Evolutionary conservation across 2,113 vertebrate genomes (phyloP), one percentile per base, ranked within the genome.

Genomic region (Microcebus tavaratra): DNA sequence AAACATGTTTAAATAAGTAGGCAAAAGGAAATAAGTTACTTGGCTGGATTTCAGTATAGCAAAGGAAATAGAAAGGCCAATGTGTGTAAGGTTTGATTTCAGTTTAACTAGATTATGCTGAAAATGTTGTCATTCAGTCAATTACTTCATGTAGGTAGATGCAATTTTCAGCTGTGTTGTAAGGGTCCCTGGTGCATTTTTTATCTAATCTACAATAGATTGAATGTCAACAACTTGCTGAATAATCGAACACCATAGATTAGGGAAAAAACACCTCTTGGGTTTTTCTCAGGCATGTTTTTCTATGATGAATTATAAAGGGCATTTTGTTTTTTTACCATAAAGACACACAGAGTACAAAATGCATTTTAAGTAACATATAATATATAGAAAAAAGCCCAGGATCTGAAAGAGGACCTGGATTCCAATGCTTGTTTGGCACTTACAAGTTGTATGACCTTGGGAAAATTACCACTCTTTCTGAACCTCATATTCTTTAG

Each of bases 41-140:
- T 97, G 76, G 4, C 61, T 97, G 15, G 34, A 25, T 80, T 72
- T 96, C 82, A 95, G 91, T 95, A 17, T 78, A 96, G 21, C 10
- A 92, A 9, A 25, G 65, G 88, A 93, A 98, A 93, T 57, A 97
- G 73, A 94, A 94, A 53, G 48, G 31, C 39, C 83, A 34, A 15
- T 93, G 42, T 97, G 31, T 96, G 13, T 89, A 93, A 98, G 95
- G 21, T 97, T 97, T 98, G 98, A 98, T 98, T 98, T 97, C 68
- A 7, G 73, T 96, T 97, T 97, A 97, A 98, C 50, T 97, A 81
- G 88, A 98, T 98, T 97, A 98, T 88, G 73, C 15, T 98, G 97
- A 98, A 98, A 98, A 95, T 18, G 93, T 97, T 98, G 86, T 94
- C 91, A 68, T 93, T 97, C 86, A 94, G 39, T 97, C 98, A 97